Conservation (phyloP, 37 sponge, comb jelly and placozoan genomes). For the Eunapius fragilis region DNA sequence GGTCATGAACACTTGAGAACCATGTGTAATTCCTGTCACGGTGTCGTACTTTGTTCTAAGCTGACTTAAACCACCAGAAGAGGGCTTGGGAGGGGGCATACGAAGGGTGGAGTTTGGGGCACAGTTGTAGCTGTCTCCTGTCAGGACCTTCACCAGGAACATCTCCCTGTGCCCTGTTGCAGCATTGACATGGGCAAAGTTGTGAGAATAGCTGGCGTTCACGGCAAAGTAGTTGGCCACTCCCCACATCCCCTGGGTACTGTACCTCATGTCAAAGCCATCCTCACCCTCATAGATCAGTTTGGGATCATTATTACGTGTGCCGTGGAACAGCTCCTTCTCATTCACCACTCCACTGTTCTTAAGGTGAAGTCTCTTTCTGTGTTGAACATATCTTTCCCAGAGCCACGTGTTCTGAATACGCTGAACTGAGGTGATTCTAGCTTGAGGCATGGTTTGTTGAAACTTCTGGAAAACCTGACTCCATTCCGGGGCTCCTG, state of each 20-base stretch:
- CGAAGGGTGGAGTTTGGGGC: slow-evolving; percentile 43
- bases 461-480: slow-evolving; percentile 35
- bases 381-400: too few relatives aligned
- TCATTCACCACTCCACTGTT: slow-evolving; percentile 67
- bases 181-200: slow-evolving; percentile 39
- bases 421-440: slow-evolving; percentile 34
- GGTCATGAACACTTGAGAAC: slow-evolving; percentile 74
- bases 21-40: slow-evolving; percentile 73
- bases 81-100: slow-evolving; percentile 71
- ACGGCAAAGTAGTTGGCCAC: slow-evolving; percentile 88
- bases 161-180: slow-evolving; percentile 49
- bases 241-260: too few relatives aligned
- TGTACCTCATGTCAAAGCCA: too few relatives aligned
- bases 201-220: slow-evolving; percentile 82
- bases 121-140: too few relatives aligned
- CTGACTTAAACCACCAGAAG: not conserved
- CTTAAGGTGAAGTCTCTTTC: slow-evolving; percentile 49
- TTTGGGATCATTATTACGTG: slow-evolving; percentile 64
- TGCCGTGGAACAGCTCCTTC: slow-evolving; percentile 77
- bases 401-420: too few relatives aligned
- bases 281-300: slow-evolving; percentile 69
- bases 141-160: slow-evolving; percentile 76
- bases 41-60: slow-evolving; percentile 69
- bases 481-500: slow-evolving; percentile 47
- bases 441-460: slow-evolving; percentile 39